A percentile compares a stretch with the other conserved stretches of the same genome.
Conservation (phyloP, 2,113 vertebrate genomes). For the Ascaphus truei region DNA sequence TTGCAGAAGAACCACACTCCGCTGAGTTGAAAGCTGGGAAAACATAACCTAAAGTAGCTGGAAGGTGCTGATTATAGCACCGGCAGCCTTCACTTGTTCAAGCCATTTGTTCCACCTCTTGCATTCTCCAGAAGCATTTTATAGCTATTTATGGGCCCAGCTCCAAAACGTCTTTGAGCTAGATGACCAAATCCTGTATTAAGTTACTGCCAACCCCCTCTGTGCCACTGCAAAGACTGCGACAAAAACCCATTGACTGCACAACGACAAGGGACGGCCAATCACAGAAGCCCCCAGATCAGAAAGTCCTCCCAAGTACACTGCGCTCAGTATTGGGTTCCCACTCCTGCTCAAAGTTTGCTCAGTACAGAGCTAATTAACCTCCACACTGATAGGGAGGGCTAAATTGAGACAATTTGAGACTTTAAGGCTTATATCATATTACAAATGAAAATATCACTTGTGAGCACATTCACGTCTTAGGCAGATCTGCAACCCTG, state of each 20-base stretch:
- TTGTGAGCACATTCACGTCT: too few relatives aligned
- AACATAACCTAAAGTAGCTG: too few relatives aligned
- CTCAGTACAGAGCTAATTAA: background rate
- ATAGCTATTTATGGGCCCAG: slow-evolving; percentile 32
- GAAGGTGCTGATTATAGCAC: background rate
- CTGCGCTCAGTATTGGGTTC: background rate
- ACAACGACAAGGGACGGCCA: slow-evolving; percentile 24
- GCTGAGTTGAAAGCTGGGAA: too few relatives aligned
- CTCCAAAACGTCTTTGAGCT: slow-evolving; percentile 29
- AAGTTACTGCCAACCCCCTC: slow-evolving; percentile 20
- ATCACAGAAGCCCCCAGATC: background rate
- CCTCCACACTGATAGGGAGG: background rate
- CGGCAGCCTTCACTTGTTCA: background rate
- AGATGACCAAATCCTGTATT: slow-evolving; percentile 35
- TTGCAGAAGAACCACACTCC: too few relatives aligned
- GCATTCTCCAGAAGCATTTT: slow-evolving; percentile 18
- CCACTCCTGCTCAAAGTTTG: background rate
- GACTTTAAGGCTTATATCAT: too few relatives aligned
- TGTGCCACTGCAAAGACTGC: slow-evolving; percentile 24
- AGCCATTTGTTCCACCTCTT: slow-evolving; percentile 12
- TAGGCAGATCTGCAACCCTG: too few relatives aligned
- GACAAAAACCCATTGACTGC: slow-evolving; percentile 37
- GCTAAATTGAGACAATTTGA: too few relatives aligned
- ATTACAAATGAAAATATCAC: too few relatives aligned
- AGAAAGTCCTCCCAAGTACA: background rate